Conservation (phyloP, 2,797 vertebrate species). For the Silurus aristotelis region DNA sequence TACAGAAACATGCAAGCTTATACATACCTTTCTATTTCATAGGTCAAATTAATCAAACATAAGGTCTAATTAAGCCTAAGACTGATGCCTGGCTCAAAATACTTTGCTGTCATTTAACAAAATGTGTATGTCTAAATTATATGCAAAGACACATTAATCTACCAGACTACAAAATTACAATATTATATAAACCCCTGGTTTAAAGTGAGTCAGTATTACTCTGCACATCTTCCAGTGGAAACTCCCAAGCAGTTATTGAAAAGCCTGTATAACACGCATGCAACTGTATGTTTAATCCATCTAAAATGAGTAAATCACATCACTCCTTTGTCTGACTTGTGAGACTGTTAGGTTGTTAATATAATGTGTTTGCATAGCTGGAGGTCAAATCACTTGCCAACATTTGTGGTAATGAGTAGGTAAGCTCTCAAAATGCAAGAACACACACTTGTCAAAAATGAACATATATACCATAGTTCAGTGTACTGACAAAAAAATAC, state of each 20-base stretch:
- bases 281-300: constrained; percentile 16
- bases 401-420: not conserved
- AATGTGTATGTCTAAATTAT: not conserved
- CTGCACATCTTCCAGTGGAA: constrained; percentile 24
- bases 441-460: not conserved
- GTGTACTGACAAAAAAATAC: not conserved
- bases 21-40: not conserved
- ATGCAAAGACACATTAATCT: not conserved
- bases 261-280: constrained; percentile 41
- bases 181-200: not conserved
- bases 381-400: constrained; percentile 56
- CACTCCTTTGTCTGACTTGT: constrained; percentile 59
- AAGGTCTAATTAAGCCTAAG: not conserved
- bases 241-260: constrained; percentile 36
- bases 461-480: not conserved
- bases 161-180: not conserved
- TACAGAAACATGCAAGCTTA: not conserved
- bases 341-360: constrained; percentile 55
- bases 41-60: not conserved
- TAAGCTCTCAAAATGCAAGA: not conserved
- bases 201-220: constrained; percentile 28
- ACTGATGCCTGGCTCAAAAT: not conserved
- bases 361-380: constrained; percentile 56
- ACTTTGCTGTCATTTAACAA: not conserved
- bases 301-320: constrained; percentile 35